Conservation (phyloP, 2,888 invertebrate genomes). For the Hirudinaria manillensis region DNA sequence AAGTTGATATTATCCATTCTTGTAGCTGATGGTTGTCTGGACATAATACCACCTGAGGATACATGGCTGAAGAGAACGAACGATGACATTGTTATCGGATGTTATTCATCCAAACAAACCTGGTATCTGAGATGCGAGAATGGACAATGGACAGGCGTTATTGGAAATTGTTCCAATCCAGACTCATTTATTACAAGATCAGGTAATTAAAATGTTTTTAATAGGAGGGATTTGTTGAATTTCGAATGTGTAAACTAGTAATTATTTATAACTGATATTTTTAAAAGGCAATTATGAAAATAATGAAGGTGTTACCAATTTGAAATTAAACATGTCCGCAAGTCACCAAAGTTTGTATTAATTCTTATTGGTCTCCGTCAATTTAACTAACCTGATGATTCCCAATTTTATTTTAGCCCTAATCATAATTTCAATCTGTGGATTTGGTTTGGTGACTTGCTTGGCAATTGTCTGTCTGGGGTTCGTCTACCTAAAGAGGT, state of each 20-base stretch:
- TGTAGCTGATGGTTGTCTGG: slow-evolving; percentile 24
- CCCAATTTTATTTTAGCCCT: slow-evolving; percentile 17
- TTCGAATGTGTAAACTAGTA: not conserved
- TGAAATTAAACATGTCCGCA: not conserved
- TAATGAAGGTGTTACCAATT: not conserved
- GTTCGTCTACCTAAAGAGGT: slow-evolving; percentile 10
- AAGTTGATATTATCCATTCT: not conserved
- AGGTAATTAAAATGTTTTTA: no score
- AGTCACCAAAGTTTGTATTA: slow-evolving; percentile 3
- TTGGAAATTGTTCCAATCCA: slow-evolving; percentile 35
- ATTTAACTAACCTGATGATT: not conserved
- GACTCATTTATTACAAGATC: slow-evolving; percentile 2
- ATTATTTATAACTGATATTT: not conserved
- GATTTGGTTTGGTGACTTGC: slow-evolving; percentile 13
- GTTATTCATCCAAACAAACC: slow-evolving; percentile 32
- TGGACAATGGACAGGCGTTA: slow-evolving; percentile 33
- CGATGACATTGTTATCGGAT: slow-evolving; percentile 34
- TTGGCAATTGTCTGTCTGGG: slow-evolving; percentile 24
- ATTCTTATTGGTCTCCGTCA: not conserved
- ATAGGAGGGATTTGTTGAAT: not conserved
- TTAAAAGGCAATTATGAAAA: not conserved
- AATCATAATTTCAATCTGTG: slow-evolving; percentile 18
- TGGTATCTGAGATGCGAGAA: slow-evolving; percentile 35
- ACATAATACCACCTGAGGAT: slow-evolving; percentile 34
- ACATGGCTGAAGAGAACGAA: slow-evolving; percentile 35